Base-by-base conservation (phyloP, 2,797 vertebrate genomes). In the Eulemur rubriventer region DNA sequence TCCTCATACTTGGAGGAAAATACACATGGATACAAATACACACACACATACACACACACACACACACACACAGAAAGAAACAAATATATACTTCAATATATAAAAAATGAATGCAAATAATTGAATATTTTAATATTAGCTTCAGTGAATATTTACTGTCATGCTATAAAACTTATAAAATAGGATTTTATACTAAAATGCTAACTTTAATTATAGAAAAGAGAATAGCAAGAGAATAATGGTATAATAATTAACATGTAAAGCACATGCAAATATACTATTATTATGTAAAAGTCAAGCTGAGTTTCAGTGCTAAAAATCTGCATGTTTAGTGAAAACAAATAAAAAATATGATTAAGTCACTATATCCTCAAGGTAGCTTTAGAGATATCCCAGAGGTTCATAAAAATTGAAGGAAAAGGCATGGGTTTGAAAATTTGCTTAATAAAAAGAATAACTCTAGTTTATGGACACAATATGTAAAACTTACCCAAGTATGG, bases 191-290 rank as follows among this genome's bases (percentile, higher is more conserved):
- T 69, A 89, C 73, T 73, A 52, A 97, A 97, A 11, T 70, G 6
- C 48, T 86, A 94, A 80, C 82, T 94, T 96, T 91, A 96, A 95
- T 91, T 97, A 96, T 69, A 96, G 18, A 50, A 94, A 95, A 91
- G 75, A 92, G n/a, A 73, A 76, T 30, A 87, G 38, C 6, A 84
- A 91, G 70, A 92, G n/a, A 69, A 76, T 30, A 87, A 46, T 6
- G 73, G 38, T 35, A 84, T 87, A 79, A 95, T 26, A 94, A 83
- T 95, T 97, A 94, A 81, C n/a, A 92, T 85, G 79, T 76, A 91
- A 94, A 84, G 17, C 28, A 95, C 90, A 93, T 90, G 86, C 38
- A 93, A 92, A 97, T 93, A 73, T n/a, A 72, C 46, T 63, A 84
- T 85, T 93, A 91, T 93, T 96, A 84, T 73, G 35, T 81, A 87